Evolutionary conservation across 2,113 vertebrate species (phyloP).

Genomic region (Entomyzon cyanotis): DNA sequence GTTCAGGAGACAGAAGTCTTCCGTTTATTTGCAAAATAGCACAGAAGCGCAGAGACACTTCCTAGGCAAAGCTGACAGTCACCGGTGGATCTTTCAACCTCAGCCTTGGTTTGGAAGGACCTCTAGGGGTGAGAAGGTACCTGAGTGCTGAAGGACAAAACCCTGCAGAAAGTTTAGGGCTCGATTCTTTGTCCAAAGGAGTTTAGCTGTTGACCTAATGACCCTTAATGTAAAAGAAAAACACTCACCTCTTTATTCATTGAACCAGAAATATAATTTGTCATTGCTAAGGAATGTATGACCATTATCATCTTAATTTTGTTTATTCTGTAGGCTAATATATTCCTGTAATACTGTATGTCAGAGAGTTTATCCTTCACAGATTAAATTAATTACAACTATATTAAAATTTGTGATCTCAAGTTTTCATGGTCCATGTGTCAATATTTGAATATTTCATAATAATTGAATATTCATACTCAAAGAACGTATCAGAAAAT

Average conservation of each 20-base stretch:
- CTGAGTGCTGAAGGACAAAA: not conserved
- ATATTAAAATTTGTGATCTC: not conserved
- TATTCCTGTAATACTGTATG: not conserved
- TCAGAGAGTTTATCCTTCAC: not conserved
- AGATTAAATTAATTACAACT: not conserved
- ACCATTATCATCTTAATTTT: not conserved
- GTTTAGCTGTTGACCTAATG: not conserved
- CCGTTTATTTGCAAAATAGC: not conserved
- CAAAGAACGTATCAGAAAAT: not conserved
- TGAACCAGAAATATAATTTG: not conserved
- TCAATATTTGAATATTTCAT: not conserved
- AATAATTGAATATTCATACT: not conserved
- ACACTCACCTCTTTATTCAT: not conserved
- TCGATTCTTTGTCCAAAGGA: not conserved
- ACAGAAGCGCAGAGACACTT: not conserved
- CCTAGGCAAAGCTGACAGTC: not conserved
- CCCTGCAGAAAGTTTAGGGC: not conserved
- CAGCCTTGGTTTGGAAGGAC: conserved; percentile 36
- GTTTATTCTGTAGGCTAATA: not conserved
- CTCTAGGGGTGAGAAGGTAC: conserved; percentile 15
- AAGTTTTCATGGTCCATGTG: not conserved
- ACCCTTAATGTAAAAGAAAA: not conserved
- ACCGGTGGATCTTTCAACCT: not conserved
- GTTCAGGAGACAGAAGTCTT: not conserved
- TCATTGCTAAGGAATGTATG: not conserved